phyloP scores from a whole-genome alignment of 2,113 vertebrate genomes.

The Steatornis caripensis region DNA sequence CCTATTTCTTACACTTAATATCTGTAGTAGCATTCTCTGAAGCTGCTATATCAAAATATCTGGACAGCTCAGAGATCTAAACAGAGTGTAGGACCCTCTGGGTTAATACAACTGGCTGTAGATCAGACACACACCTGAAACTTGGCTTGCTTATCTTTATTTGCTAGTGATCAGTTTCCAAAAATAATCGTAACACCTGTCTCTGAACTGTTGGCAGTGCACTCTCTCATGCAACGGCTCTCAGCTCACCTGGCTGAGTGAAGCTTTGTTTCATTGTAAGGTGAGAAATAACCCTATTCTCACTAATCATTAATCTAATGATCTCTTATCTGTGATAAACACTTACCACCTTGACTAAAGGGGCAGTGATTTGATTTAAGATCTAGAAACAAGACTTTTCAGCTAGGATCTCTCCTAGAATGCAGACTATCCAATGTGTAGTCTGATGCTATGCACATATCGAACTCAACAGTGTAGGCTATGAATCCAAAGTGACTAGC shows the following conservation, averaged over 20 bases:
- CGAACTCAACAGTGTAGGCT: neutral
- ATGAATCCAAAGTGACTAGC: neutral
- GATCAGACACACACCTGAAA: neutral
- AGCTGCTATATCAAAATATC: neutral
- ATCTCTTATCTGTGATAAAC: neutral
- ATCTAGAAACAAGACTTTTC: neutral
- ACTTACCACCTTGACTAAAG: neutral
- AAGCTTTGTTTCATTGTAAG: neutral
- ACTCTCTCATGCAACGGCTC: too few species aligned
- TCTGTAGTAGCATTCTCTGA: neutral
- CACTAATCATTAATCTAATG: neutral
- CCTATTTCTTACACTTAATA: neutral
- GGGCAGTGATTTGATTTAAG: neutral
- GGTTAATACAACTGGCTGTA: neutral
- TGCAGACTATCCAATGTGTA: neutral
- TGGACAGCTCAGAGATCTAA: accelerated
- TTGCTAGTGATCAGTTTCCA: neutral
- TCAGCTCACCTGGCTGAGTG: neutral
- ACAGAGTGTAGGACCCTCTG: too few species aligned
- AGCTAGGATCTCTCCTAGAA: neutral
- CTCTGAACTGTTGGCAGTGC: neutral
- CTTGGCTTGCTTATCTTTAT: neutral
- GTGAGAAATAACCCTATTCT: neutral
- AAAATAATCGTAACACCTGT: neutral
- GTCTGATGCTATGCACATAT: neutral